Base-by-base conservation (phyloP, 2,113 vertebrate genomes). In the Apus apus region DNA sequence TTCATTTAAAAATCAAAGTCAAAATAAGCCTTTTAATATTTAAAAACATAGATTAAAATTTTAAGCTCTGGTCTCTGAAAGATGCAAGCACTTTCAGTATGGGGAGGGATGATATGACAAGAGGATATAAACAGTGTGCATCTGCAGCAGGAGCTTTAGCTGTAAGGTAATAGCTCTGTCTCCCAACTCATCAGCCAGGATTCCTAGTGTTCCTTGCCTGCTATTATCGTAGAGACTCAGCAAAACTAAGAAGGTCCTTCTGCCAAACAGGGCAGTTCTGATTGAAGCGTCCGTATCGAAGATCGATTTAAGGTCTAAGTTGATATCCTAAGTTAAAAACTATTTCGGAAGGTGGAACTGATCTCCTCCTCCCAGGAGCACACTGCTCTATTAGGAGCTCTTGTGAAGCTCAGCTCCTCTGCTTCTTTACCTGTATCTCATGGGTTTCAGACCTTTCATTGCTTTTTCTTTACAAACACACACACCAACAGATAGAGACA, bases 1-100 rank as follows among this genome's bases (percentile, higher is more conserved):
- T 46, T 91, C 87, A 83, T 72, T 96, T 96, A 93, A 91, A 92
- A 95, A 95, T 95, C 89, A 82, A 97, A 97, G 66, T 94, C 75
- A 95, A 95, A 96, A 96, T 89, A 94, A 94, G 54, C 71, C 36
- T 83, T 91, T 96, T 57, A 96, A 91, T 96, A 96, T 95, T 96
- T 96, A 82, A 96, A 96, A 87, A 58, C 77, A 36, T 56, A 32
- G 84, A 96, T 96, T 94, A 96, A 95, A 96, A 10, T 96, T 95
- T 96, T 70, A 96, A 87, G 62, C 81, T 91, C 62, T 66, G 5
- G 36, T 68, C 78, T 89, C 73, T 23, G 89, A 75, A 76, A 93
- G 85, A 95, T 57, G 87, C 80, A 87, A 89, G 53, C 89, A 7
- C 81, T 85, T 89, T 73, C 93, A 87, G 73, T 89, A 77, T 23